Conservation (phyloP, 2,113 vertebrate genomes). For the Labeo catla region DNA sequence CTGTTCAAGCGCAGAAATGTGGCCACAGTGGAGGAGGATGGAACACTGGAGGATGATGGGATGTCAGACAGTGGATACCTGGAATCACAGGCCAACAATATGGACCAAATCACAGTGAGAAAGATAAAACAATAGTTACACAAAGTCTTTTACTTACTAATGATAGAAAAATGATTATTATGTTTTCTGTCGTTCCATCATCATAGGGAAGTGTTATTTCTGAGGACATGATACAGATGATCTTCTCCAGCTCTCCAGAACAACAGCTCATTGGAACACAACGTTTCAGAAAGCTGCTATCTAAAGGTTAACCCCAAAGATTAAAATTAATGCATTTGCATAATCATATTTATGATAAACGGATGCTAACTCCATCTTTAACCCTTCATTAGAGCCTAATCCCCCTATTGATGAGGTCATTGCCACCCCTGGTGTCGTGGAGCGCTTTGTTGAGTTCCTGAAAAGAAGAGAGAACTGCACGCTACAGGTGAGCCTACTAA, state of each 20-base stretch:
- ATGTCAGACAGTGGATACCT: constrained; percentile 96
- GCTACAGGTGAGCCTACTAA: constrained; percentile 82
- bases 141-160: not conserved
- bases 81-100: constrained; percentile 94
- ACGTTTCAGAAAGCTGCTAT: constrained; percentile 95
- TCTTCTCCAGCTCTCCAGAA: constrained; percentile 93
- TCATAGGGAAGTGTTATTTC: constrained; percentile 85
- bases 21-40: constrained; percentile 87
- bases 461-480: constrained; percentile 97
- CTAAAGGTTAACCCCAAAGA: constrained; percentile 83
- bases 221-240: constrained; percentile 98
- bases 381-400: constrained; percentile 86
- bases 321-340: not conserved
- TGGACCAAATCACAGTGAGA: constrained; percentile 90
- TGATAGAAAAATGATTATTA: not conserved
- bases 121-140: not conserved
- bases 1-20: constrained; percentile 98
- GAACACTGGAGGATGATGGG: constrained; percentile 88
- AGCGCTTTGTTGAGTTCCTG: constrained; percentile 96
- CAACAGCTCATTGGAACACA: constrained; percentile 97
- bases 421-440: constrained; percentile 91
- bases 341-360: constrained; percentile 6
- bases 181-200: constrained; percentile 13
- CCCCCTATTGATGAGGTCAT: constrained; percentile 99
- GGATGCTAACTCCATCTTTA: not conserved